phyloP scores from a whole-genome alignment of 2,888 invertebrate species.

The Cephalotes varians region DNA sequence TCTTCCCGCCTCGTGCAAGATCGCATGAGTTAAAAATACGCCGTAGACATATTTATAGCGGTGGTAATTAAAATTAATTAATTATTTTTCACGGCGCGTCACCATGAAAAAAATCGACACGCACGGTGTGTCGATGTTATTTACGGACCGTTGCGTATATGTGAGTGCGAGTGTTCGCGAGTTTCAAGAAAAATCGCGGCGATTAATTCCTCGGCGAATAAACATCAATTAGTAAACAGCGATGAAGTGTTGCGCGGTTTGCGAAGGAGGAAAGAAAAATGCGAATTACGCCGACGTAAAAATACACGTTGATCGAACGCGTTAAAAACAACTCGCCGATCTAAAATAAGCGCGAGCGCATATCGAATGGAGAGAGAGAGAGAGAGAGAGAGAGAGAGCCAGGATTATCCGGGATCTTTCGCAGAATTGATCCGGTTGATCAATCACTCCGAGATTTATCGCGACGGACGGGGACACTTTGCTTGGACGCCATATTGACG shows the following conservation, averaged over 20 bases:
- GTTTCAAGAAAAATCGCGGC: background rate
- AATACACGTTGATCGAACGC: conserved; percentile 29
- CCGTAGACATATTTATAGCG: background rate
- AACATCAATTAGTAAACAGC: conserved; percentile 35
- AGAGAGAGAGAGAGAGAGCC: background rate
- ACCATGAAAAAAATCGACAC: conserved; percentile 12
- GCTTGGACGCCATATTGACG: conserved; percentile 2
- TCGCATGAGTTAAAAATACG: conserved; percentile 30
- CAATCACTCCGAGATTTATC: conserved; percentile 52
- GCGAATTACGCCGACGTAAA: conserved; percentile 2
- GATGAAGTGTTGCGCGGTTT: background rate
- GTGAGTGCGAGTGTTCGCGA: background rate
- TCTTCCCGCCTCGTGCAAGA: too few species aligned
- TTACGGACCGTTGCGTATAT: background rate
- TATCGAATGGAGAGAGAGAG: background rate
- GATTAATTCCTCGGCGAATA: conserved; percentile 1
- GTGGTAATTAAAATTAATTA: conserved; percentile 28
- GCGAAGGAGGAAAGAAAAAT: background rate
- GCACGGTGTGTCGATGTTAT: background rate
- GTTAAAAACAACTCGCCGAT: conserved; percentile 18
- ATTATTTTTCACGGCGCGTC: conserved; percentile 8
- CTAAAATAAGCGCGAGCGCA: conserved; percentile 20
- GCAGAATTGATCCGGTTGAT: conserved; percentile 33
- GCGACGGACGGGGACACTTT: background rate
- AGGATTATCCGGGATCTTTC: conserved; percentile 19